These are phyloP conservation scores for Lophius piscatorius DNA, from an alignment of 2,113 vertebrate species.

Conservation along the genomic window DNA sequence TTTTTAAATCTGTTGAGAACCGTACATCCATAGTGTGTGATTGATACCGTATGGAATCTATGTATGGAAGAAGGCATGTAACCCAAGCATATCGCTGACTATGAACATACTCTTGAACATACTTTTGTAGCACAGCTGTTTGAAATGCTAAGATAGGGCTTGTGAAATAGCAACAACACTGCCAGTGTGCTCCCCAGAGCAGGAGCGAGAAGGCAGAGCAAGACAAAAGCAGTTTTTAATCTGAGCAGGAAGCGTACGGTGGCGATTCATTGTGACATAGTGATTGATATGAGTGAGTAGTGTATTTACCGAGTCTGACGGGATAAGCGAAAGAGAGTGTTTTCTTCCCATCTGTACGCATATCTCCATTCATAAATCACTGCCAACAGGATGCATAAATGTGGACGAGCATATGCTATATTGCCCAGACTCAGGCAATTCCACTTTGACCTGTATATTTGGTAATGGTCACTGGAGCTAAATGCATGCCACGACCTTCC, in stretches of 20 bases:
- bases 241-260: slow-evolving; percentile 72
- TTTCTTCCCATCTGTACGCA: slow-evolving; percentile 78
- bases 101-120: slow-evolving; percentile 51
- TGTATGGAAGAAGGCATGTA: slow-evolving; percentile 17
- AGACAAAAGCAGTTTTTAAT: slow-evolving; percentile 81
- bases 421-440: slow-evolving; percentile 70
- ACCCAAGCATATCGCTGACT: slow-evolving; percentile 55
- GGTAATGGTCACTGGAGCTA: slow-evolving; percentile 75
- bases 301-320: slow-evolving; percentile 83
- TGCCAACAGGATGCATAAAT: slow-evolving; percentile 78
- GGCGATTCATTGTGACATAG: slow-evolving; percentile 77
- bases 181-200: slow-evolving; percentile 71
- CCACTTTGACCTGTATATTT: slow-evolving; percentile 83
- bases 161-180: slow-evolving; percentile 64
- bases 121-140: slow-evolving; percentile 61
- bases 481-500: slow-evolving; percentile 73
- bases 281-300: slow-evolving; percentile 83
- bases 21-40: slow-evolving; percentile 3
- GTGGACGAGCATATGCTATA: slow-evolving; percentile 61
- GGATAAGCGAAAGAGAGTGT: slow-evolving; percentile 81
- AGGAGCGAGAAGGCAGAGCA: slow-evolving; percentile 56
- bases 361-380: slow-evolving; percentile 83
- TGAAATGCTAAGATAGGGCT: slow-evolving; percentile 70
- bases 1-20: slow-evolving; percentile 14
- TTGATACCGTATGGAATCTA: slow-evolving; percentile 47